Evolutionary conservation across 1,140 invertebrate species (phyloP).

Genomic region (Melitaea cinxia): DNA sequence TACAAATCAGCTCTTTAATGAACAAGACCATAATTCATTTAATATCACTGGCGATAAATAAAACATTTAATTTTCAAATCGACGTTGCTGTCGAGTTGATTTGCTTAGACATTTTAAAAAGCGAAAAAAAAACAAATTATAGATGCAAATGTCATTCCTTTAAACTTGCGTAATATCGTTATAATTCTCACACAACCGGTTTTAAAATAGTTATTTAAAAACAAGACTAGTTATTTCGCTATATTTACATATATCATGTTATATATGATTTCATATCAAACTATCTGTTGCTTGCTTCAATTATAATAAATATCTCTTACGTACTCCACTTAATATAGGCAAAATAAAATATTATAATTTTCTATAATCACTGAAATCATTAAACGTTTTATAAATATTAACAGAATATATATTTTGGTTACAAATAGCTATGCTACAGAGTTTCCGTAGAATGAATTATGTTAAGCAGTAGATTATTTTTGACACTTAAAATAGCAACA

Average conservation of each 20-base stretch:
- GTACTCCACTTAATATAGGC: too few relatives aligned
- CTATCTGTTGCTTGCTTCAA: too few relatives aligned
- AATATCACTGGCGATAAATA: conserved; percentile 15
- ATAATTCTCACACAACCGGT: conserved; percentile 16
- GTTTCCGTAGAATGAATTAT: too few relatives aligned
- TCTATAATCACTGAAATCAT: too few relatives aligned
- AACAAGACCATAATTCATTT: conserved; percentile 1
- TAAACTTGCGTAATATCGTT: conserved; percentile 17
- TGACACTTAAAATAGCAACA: too few relatives aligned
- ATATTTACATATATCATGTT: not conserved
- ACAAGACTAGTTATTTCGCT: not conserved
- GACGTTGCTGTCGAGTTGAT: not conserved
- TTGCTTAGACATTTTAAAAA: not conserved
- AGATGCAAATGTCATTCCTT: conserved; percentile 11
- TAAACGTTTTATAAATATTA: too few relatives aligned
- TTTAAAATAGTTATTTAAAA: not conserved
- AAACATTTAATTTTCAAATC: not conserved
- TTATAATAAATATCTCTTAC: too few relatives aligned
- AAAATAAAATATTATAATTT: too few relatives aligned
- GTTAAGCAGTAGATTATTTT: too few relatives aligned
- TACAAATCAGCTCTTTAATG: not conserved
- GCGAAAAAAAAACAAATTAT: conserved; percentile 4
- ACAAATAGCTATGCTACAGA: too few relatives aligned
- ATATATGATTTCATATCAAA: not conserved
- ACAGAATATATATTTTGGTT: too few relatives aligned